Percentiles rank a stretch among this genome's conserved stretches.
phyloP scores from a whole-genome alignment of 2,888 invertebrate genomes.

The Phorcus lineatus region DNA sequence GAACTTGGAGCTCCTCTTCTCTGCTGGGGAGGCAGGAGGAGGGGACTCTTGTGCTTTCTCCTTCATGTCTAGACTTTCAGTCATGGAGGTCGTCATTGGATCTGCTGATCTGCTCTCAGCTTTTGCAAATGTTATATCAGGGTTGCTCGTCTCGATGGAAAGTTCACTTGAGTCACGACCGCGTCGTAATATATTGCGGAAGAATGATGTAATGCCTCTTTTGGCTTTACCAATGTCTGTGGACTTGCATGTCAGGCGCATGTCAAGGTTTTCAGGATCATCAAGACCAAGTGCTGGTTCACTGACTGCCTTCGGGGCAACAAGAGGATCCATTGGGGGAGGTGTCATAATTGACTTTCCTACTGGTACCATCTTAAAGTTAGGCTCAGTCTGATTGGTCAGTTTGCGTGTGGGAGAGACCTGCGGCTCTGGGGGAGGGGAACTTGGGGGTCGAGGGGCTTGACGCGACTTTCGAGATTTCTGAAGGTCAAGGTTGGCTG shows the following conservation, averaged over 20 bases:
- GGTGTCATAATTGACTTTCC: slow-evolving; percentile 55
- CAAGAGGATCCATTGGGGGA: slow-evolving; percentile 28
- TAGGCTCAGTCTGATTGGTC: slow-evolving; percentile 51
- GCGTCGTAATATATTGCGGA: slow-evolving; percentile 59
- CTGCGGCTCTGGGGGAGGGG: slow-evolving; percentile 54
- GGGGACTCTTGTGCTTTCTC: neutral
- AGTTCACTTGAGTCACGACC: slow-evolving; percentile 46
- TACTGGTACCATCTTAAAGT: slow-evolving; percentile 66
- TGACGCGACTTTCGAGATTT: slow-evolving; percentile 59
- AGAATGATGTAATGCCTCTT: slow-evolving; percentile 63
- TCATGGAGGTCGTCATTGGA: neutral
- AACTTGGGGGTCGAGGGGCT: slow-evolving; percentile 62
- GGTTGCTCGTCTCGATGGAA: slow-evolving; percentile 38
- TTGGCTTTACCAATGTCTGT: slow-evolving; percentile 44
- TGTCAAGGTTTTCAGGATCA: neutral
- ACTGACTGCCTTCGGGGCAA: slow-evolving; percentile 13
- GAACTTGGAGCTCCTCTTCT: slow-evolving; percentile 33
- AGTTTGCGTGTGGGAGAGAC: slow-evolving; percentile 39
- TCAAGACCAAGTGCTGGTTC: slow-evolving; percentile 19
- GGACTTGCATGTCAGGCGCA: slow-evolving; percentile 28
- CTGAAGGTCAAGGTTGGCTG: slow-evolving; percentile 58
- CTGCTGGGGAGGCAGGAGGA: slow-evolving; percentile 28
- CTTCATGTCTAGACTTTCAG: neutral
- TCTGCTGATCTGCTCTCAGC: neutral
- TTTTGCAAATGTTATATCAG: slow-evolving; percentile 41